Percentiles rank a stretch among this genome's conserved stretches.
Conservation (phyloP, 2,113 vertebrate species). For the Cololabis saira region DNA sequence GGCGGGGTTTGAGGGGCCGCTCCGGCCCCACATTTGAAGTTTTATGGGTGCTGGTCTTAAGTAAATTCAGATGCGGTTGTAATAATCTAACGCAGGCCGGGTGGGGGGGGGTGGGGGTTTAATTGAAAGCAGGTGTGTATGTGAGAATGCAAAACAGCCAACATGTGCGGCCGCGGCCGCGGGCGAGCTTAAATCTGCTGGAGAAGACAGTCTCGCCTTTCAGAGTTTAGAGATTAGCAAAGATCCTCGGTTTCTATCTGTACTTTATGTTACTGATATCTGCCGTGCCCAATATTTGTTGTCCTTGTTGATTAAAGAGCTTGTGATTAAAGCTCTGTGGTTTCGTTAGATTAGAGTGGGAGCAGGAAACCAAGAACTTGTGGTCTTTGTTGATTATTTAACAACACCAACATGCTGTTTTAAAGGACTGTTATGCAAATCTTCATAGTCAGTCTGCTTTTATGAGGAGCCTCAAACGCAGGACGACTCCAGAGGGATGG, state of each 20-base stretch:
- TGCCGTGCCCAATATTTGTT: conserved; percentile 38
- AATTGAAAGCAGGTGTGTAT: conserved; percentile 74
- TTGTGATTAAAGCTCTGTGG: conserved; percentile 57
- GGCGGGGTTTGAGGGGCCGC: conserved; percentile 42
- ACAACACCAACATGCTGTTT: conserved; percentile 24
- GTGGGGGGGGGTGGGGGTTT: conserved; percentile 36
- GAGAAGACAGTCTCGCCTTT: conserved; percentile 24
- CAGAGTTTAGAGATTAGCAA: no score
- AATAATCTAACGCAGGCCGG: conserved; percentile 72
- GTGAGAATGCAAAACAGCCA: conserved; percentile 61
- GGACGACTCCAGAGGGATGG: conserved; percentile 1
- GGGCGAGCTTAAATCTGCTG: conserved; percentile 25
- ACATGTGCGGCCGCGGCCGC: conserved; percentile 30
- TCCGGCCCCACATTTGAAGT: conserved; percentile 76
- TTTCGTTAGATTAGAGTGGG: conserved; percentile 27
- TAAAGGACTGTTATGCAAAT: conserved; percentile 30
- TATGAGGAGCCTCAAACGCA: conserved; percentile 28
- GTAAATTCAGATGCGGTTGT: conserved; percentile 79
- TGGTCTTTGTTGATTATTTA: conserved; percentile 52
- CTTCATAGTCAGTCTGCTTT: conserved; percentile 28
- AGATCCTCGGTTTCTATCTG: conserved; percentile 2
- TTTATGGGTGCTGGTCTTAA: conserved; percentile 80
- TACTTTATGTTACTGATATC: conserved; percentile 8
- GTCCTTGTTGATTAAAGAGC: conserved; percentile 52
- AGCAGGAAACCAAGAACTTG: conserved; percentile 31